A percentile compares a stretch with the other conserved stretches of the same genome.
Conservation (phyloP, 2,888 invertebrate species). For the Ophion slaviceki region DNA sequence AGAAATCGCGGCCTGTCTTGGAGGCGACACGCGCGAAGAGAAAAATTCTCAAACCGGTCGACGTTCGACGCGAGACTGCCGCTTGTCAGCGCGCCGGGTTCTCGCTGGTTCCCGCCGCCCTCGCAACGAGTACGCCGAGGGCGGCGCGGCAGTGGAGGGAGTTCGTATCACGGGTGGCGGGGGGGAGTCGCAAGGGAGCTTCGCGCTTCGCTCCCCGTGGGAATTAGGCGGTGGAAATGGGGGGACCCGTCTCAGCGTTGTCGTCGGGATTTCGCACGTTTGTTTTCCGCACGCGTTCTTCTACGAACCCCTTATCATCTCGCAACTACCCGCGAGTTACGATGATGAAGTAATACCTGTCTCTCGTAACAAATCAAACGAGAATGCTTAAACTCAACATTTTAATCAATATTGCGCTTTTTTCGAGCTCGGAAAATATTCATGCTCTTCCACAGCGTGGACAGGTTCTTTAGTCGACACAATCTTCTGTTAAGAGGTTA, state of each 20-base stretch:
- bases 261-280: constrained; percentile 58
- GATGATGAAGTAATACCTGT: too few relatives aligned
- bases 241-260: constrained; percentile 41
- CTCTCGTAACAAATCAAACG: too few relatives aligned
- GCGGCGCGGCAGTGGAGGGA: background rate
- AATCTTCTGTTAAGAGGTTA: too few relatives aligned
- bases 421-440: too few relatives aligned
- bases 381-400: too few relatives aligned
- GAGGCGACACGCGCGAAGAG: background rate
- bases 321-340: too few relatives aligned
- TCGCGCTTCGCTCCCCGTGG: constrained; percentile 49
- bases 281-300: constrained; percentile 54
- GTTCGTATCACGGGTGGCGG: background rate
- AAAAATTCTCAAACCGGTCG: constrained; percentile 47
- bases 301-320: background rate
- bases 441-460: too few relatives aligned
- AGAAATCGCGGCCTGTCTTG: background rate
- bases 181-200: constrained; percentile 29
- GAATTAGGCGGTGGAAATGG: constrained; percentile 11
- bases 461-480: too few relatives aligned
- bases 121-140: constrained; percentile 34
- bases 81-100: constrained; percentile 41
- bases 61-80: constrained; percentile 56
- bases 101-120: constrained; percentile 24
- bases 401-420: too few relatives aligned